A percentile compares a stretch with the other conserved stretches of the same genome.
These are phyloP conservation scores for Varanus komodoensis DNA, from an alignment of 2,113 vertebrate genomes.

Conservation along the genomic window DNA sequence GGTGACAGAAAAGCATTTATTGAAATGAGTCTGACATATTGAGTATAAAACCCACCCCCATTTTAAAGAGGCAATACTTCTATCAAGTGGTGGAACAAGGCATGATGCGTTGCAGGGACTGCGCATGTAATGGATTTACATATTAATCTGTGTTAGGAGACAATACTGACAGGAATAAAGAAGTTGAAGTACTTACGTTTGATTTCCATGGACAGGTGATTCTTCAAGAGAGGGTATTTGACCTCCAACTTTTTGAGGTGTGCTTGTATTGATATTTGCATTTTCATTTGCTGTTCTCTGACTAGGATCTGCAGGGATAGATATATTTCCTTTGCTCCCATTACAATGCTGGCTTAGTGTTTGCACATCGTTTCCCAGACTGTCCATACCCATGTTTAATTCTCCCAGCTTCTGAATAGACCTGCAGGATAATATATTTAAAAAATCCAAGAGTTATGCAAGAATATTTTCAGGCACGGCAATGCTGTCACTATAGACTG, in stretches of 20 bases:
- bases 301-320: constrained; percentile 68
- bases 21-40: background rate
- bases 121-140: background rate
- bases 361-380: constrained; percentile 85
- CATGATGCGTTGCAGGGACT: background rate
- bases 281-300: constrained; percentile 70
- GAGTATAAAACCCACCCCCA: background rate
- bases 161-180: constrained; percentile 8
- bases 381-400: constrained; percentile 93
- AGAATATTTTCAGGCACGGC: constrained; percentile 1
- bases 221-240: constrained; percentile 84
- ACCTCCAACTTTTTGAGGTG: constrained; percentile 81
- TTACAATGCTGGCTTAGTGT: constrained; percentile 85
- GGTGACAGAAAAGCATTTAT: background rate
- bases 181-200: constrained; percentile 76
- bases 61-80: background rate
- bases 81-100: background rate
- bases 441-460: constrained; percentile 4
- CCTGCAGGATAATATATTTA: constrained; percentile 70
- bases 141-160: background rate
- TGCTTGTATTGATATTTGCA: constrained; percentile 79
- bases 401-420: constrained; percentile 97
- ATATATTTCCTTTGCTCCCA: constrained; percentile 76
- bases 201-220: constrained; percentile 82
- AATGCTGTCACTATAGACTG: background rate